These are phyloP conservation scores for Listrodromus nycthemerus DNA, from an alignment of 2,888 invertebrate species.

Conservation along the genomic window DNA sequence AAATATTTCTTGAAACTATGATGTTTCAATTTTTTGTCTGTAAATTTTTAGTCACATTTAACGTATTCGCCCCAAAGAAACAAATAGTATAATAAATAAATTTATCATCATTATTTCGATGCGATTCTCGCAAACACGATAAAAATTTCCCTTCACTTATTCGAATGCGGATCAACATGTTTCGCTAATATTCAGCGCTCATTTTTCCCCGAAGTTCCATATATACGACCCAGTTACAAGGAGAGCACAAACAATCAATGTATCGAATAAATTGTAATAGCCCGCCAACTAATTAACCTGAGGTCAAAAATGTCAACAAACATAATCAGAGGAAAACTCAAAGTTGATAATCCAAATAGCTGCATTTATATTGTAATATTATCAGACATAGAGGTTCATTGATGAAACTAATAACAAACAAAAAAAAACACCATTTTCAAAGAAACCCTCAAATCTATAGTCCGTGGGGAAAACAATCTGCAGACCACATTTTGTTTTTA, in stretches of 20 bases:
- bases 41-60: no score
- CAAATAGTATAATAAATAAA: no score
- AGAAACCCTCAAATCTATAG: background rate
- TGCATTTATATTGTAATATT: background rate
- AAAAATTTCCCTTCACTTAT: background rate
- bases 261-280: no score
- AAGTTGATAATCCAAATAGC: background rate
- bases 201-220: background rate
- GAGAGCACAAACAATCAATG: background rate
- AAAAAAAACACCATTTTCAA: background rate
- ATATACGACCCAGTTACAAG: background rate
- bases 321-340: background rate
- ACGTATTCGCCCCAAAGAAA: no score
- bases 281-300: no score
- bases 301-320: background rate
- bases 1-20: background rate
- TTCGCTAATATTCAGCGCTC: background rate
- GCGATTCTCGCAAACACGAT: background rate
- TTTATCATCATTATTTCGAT: background rate
- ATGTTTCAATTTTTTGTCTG: no score
- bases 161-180: background rate
- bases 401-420: background rate
- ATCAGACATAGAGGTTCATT: background rate
- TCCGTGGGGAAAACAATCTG: background rate
- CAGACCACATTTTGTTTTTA: background rate